Evolutionary conservation across 2,797 vertebrate genomes (phyloP), one percentile per base, ranked within the genome.

Genomic region (Bryconaethiops microstoma): DNA sequence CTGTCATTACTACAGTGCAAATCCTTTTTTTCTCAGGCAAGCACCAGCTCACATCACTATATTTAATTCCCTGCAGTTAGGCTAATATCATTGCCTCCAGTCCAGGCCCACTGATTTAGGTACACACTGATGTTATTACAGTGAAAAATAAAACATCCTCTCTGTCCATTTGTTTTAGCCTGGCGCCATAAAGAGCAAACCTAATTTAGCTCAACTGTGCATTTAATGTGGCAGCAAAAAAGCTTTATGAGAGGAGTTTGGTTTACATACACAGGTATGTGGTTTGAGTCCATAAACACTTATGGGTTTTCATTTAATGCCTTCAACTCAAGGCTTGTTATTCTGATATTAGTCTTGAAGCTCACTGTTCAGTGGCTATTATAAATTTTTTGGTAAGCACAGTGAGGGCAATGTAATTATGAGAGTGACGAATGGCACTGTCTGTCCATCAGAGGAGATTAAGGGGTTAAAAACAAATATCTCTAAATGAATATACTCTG

Each of bases 11-110:
- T 94, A 92, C 94, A 86, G 92, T 95, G 94, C 92, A 94, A 94
- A 93, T 92, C 91, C 93, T 94, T 93, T 94, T 92, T 93, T 86
- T 80, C 88, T 89, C 77, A 80, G 82, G 90, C 89, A 84, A 89
- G 89, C 76, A 74, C 82, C 80, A 74, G 76, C 60, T 76, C 83
- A 79, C 86, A 84, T 86, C 82, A 91, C 95, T 94, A 93, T 95
- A 96, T 98, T 97, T 97, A 94, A 97, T 97, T 96, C 96, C 94
- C 95, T 95, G 95, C 94, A 95, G 94, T 96, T 96, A 96, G 83
- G 89, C 92, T 87, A 94, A 90, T 96, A 97, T 98, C 97, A 97
- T 96, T 97, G 94, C 94, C 94, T 95, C 94, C 92, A 92, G 94
- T 95, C 92, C 92, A 89, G 89, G 93, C 94, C 94, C 96, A 96